Percentiles rank a stretch among this genome's conserved stretches.
Conservation (phyloP, 1,140 invertebrate species). For the Acromyrmex echinatior region DNA sequence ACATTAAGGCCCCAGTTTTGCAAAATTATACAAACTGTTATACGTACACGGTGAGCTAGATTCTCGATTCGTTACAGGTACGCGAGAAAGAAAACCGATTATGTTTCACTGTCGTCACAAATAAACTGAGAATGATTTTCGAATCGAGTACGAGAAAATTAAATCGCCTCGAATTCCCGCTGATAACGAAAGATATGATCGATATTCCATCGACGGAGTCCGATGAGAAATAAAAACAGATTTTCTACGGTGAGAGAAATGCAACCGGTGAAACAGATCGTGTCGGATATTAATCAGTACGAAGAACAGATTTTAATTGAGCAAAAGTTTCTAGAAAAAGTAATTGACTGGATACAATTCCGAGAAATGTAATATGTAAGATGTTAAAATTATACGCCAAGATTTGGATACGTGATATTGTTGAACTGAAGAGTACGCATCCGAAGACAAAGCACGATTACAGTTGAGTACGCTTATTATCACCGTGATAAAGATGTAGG, state of each 20-base stretch:
- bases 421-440: background rate
- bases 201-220: background rate
- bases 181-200: background rate
- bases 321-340: slow-evolving; percentile 40
- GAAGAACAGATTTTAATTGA: slow-evolving; percentile 6
- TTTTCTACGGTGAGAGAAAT: slow-evolving; percentile 31
- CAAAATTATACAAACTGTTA: slow-evolving; percentile 17
- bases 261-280: slow-evolving; percentile 43
- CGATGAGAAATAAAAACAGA: background rate
- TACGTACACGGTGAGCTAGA: background rate
- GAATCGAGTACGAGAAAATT: background rate
- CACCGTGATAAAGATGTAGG: slow-evolving; percentile 47
- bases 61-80: slow-evolving; percentile 26
- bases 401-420: slow-evolving; percentile 16
- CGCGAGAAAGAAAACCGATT: background rate
- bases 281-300: slow-evolving; percentile 55
- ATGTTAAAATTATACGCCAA: background rate
- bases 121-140: background rate
- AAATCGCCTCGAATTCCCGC: background rate
- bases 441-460: background rate
- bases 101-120: background rate
- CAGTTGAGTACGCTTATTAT: background rate
- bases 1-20: slow-evolving; percentile 36
- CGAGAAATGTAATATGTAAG: slow-evolving; percentile 15
- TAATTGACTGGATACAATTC: slow-evolving; percentile 15